These are phyloP conservation scores for Drosophila baimaii DNA, from an alignment of 1,140 invertebrate genomes.

Conservation along the genomic window DNA sequence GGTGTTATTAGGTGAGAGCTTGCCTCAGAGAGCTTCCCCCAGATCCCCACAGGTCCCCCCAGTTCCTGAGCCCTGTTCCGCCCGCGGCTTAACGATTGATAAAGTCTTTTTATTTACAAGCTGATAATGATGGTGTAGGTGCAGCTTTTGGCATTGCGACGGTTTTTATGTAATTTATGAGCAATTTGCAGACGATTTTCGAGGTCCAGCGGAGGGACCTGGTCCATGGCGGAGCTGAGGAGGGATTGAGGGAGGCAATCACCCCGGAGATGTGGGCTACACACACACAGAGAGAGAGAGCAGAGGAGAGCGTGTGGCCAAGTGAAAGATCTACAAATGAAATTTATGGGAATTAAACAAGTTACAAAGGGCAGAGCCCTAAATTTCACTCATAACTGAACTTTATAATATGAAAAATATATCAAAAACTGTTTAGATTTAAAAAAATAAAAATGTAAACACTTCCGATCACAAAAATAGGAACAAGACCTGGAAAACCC, in stretches of 20 bases:
- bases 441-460: not conserved
- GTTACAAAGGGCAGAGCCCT: conserved; percentile 7
- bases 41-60: not conserved
- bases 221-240: not conserved
- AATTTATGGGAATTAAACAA: conserved; percentile 49
- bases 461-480: not conserved
- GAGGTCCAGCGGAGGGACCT: conserved; percentile 15
- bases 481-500: not conserved
- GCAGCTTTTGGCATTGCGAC: conserved; percentile 74
- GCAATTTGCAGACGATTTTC: conserved; percentile 65
- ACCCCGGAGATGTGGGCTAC: not conserved
- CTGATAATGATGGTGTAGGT: conserved; percentile 82
- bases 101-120: conserved; percentile 83
- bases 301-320: conserved; percentile 2
- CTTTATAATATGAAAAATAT: not conserved
- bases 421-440: not conserved
- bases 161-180: conserved; percentile 69
- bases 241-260: not conserved
- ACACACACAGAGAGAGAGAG: not conserved
- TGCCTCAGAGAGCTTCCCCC: conserved; percentile 7
- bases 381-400: not conserved
- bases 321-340: conserved; percentile 45
- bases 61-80: conserved; percentile 12
- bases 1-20: conserved; percentile 81
- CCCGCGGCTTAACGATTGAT: conserved; percentile 74